Percentiles rank a stretch among this genome's conserved stretches.
phyloP scores from a whole-genome alignment of 2,888 invertebrate species.

The Callosobruchus maculatus region DNA sequence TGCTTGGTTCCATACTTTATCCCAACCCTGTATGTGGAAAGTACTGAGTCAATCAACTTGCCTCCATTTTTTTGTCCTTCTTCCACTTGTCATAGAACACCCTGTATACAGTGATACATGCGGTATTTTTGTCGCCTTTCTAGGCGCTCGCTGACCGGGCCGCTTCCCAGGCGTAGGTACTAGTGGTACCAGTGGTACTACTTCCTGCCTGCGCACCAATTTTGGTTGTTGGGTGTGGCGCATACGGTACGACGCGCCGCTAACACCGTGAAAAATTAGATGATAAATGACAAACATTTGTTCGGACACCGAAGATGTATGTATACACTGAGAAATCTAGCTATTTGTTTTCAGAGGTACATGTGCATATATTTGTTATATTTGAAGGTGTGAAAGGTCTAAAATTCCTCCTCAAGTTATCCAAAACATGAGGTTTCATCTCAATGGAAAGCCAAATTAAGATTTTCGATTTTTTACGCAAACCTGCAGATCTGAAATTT shows the following conservation, averaged over 20 bases:
- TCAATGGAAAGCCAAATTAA: too few species aligned
- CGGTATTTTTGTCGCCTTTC: neutral
- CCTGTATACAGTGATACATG: neutral
- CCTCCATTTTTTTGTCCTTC: too few species aligned
- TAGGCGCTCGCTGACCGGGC: neutral
- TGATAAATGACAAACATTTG: neutral
- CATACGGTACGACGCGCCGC: neutral
- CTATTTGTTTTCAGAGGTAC: neutral
- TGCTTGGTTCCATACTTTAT: too few species aligned
- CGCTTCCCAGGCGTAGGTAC: neutral
- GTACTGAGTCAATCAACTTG: too few species aligned
- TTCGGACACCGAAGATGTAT: neutral
- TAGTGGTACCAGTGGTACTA: too few species aligned
- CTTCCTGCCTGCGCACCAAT: neutral
- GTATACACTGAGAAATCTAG: neutral
- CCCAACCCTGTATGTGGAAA: too few species aligned
- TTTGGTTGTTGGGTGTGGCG: neutral
- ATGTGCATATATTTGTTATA: neutral
- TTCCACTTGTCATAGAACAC: too few species aligned
- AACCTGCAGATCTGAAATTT: too few species aligned
- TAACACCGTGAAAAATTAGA: neutral
- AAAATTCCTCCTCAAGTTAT: too few species aligned
- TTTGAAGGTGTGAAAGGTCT: too few species aligned
- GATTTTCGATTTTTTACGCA: too few species aligned
- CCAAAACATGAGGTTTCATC: too few species aligned